A percentile compares a stretch with the other conserved stretches of the same genome.
Evolutionary conservation across 2,888 invertebrate genomes (phyloP).

Genomic region (Agelastica alni): DNA sequence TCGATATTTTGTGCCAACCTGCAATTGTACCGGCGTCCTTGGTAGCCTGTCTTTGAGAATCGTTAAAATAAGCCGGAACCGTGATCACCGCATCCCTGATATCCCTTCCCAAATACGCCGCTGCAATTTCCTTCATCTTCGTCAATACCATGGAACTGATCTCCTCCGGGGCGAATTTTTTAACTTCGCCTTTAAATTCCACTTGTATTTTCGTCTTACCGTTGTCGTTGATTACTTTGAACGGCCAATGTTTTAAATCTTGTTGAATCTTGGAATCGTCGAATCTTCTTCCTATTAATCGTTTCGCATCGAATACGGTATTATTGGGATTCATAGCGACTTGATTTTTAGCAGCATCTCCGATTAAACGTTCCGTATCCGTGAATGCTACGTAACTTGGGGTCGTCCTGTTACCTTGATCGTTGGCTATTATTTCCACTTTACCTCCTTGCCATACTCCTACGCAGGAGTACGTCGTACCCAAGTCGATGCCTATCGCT

Average conservation of each 20-base stretch:
- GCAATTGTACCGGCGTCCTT: conserved; percentile 74
- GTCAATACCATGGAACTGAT: conserved; percentile 69
- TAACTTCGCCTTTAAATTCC: conserved; percentile 68
- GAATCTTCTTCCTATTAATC: conserved; percentile 79
- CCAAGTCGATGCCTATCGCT: conserved; percentile 65
- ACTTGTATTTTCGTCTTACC: conserved; percentile 72
- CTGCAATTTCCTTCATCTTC: conserved; percentile 50
- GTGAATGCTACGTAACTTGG: conserved; percentile 80
- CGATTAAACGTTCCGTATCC: conserved; percentile 69
- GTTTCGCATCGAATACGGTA: conserved; percentile 72
- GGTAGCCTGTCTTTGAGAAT: conserved; percentile 74
- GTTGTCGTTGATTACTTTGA: conserved; percentile 68
- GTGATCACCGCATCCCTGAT: conserved; percentile 61
- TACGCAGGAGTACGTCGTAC: conserved; percentile 85
- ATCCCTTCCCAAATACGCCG: conserved; percentile 59
- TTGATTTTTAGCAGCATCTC: conserved; percentile 73
- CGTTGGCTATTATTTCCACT: conserved; percentile 85
- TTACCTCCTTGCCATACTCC: conserved; percentile 81
- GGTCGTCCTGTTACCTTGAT: conserved; percentile 87
- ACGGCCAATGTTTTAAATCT: conserved; percentile 86
- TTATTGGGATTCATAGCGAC: conserved; percentile 74
- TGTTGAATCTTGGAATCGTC: conserved; percentile 75
- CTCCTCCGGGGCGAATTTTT: conserved; percentile 71
- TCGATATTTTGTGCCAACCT: conserved; percentile 33
- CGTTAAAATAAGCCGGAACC: conserved; percentile 57